A percentile compares a stretch with the other conserved stretches of the same genome.
Evolutionary conservation across 92 coral and sea anemone species (phyloP).

Genomic region (Plumapathes pennacea): DNA sequence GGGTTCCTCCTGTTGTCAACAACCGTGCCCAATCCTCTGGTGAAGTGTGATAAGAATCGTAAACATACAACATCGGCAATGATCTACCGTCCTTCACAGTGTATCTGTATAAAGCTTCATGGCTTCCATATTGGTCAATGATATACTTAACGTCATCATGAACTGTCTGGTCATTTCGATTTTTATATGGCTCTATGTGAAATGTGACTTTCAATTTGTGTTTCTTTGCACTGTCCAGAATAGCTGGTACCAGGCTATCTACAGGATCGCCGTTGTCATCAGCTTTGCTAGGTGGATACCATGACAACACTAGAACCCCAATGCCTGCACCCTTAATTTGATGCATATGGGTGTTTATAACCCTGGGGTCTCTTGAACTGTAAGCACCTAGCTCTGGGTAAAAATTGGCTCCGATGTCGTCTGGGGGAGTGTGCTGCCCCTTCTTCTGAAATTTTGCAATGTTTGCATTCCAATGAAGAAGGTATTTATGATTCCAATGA

Average conservation of each 20-base stretch:
- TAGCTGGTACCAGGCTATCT: conserved; percentile 54
- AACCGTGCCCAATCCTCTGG: conserved; percentile 84
- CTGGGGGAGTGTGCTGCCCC: conserved; percentile 81
- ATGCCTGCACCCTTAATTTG: conserved; percentile 85
- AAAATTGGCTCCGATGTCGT: conserved; percentile 90
- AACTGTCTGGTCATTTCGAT: conserved; percentile 74
- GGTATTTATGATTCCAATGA: conserved; percentile 89
- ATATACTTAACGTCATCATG: conserved; percentile 80
- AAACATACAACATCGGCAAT: conserved; percentile 81
- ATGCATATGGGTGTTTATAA: conserved; percentile 80
- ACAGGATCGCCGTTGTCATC: conserved; percentile 86
- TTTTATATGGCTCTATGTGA: conserved; percentile 88
- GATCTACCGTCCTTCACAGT: conserved; percentile 56
- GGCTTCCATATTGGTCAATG: conserved; percentile 60
- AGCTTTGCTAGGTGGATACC: conserved; percentile 92
- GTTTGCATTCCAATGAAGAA: conserved; percentile 85
- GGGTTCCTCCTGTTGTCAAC: conserved; percentile 68
- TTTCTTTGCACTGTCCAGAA: conserved; percentile 71
- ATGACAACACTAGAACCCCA: conserved; percentile 88
- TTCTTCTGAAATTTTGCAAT: conserved; percentile 57
- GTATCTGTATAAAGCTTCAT: conserved; percentile 84
- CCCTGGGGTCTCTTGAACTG: conserved; percentile 75
- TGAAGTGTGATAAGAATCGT: conserved; percentile 90
- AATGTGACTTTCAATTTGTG: conserved; percentile 73
- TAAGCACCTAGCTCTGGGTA: conserved; percentile 93